A percentile compares a stretch with the other conserved stretches of the same genome.
Evolutionary conservation across 2,113 vertebrate species (phyloP).

Genomic region (Cairina moschata): DNA sequence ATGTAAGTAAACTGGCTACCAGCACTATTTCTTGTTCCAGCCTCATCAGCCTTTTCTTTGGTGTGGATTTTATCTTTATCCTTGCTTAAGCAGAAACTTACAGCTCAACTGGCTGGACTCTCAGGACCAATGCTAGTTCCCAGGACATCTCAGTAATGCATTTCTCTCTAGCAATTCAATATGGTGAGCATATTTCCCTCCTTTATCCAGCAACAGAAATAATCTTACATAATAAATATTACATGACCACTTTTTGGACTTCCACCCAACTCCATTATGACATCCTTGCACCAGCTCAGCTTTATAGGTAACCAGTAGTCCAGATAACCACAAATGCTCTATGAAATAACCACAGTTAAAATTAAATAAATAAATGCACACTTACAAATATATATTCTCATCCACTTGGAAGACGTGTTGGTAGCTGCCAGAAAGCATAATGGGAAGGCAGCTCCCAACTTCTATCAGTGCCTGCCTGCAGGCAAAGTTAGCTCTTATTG

Average conservation of each 20-base stretch:
- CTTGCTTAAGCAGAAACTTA: neutral
- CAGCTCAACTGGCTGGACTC: neutral
- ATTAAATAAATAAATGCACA: neutral
- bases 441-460: neutral
- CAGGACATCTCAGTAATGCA: neutral
- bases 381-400: neutral
- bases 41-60: rapidly evolving
- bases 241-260: neutral
- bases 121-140: neutral
- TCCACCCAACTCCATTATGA: neutral
- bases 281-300: neutral
- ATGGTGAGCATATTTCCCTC: neutral
- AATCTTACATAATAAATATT: neutral
- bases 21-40: neutral
- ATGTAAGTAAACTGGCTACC: neutral
- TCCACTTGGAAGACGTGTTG: neutral
- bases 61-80: neutral
- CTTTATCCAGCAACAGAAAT: neutral
- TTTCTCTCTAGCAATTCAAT: neutral
- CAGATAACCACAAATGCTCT: neutral
- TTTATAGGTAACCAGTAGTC: neutral
- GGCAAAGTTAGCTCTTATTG: neutral
- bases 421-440: neutral
- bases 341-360: neutral
- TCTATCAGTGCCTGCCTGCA: neutral